phyloP scores from a whole-genome alignment of 2,113 vertebrate species.

The Holacanthus passer region DNA sequence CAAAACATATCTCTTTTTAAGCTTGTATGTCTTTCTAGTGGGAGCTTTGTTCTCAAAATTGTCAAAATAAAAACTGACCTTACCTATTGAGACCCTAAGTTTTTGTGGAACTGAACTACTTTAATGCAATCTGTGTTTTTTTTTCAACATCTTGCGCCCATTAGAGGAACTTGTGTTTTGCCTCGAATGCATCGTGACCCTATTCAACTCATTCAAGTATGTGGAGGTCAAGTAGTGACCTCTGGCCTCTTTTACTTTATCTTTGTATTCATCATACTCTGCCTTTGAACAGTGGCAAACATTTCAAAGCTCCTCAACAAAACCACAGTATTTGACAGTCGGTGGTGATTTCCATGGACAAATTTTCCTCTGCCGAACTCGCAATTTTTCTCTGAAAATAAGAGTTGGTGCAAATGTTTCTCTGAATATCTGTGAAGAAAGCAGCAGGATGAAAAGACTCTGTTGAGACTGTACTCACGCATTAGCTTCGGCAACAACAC shows the following conservation, averaged over 20 bases:
- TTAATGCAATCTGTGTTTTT: neutral
- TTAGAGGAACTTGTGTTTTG: neutral
- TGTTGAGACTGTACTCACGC: constrained; percentile 16
- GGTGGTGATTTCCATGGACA: neutral
- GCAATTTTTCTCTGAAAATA: neutral
- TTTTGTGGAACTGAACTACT: neutral
- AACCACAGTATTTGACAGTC: neutral
- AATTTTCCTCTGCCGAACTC: neutral
- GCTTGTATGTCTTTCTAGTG: neutral
- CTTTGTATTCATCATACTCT: neutral
- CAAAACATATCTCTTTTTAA: neutral
- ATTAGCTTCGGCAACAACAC: constrained; percentile 14
- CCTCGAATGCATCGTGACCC: neutral
- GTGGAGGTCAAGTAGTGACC: constrained; percentile 3
- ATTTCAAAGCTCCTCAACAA: neutral
- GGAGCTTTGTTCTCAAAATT: neutral
- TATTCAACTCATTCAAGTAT: neutral
- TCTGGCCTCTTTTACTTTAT: neutral
- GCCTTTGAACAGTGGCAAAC: neutral
- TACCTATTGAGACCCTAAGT: neutral
- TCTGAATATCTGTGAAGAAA: neutral
- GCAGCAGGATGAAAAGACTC: neutral
- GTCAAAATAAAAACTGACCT: neutral
- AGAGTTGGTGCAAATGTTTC: neutral
- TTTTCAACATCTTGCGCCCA: neutral